Percentiles rank a stretch among this genome's conserved stretches.
Conservation (phyloP, 1,140 invertebrate species). For the Anthonomus grandis region DNA sequence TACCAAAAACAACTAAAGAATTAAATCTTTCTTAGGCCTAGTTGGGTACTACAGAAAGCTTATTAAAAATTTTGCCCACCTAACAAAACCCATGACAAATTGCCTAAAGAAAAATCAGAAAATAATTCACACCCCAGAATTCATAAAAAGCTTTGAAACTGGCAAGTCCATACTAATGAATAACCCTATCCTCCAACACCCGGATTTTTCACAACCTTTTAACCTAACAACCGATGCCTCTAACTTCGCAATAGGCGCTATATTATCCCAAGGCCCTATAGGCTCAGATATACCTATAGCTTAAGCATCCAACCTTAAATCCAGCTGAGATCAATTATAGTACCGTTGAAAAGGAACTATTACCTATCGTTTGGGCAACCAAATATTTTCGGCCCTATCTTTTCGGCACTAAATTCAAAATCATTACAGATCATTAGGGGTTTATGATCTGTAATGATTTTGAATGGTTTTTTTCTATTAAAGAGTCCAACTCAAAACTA, state of each 20-base stretch:
- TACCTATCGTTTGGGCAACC: constrained; percentile 31
- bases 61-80: constrained; percentile 34
- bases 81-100: constrained; percentile 14
- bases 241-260: constrained; percentile 5
- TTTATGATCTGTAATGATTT: no score
- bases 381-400: constrained; percentile 31
- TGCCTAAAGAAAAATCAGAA: constrained; percentile 16
- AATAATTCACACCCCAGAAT: constrained; percentile 6
- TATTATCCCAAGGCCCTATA: constrained; percentile 27
- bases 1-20: constrained; percentile 36
- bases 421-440: constrained; percentile 10
- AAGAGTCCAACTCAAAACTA: no score
- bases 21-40: constrained; percentile 35
- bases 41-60: constrained; percentile 32
- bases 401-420: constrained; percentile 38
- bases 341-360: constrained; percentile 19
- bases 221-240: background rate
- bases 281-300: constrained; percentile 15
- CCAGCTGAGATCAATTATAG: constrained; percentile 10
- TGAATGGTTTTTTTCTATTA: no score
- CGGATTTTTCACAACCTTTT: constrained; percentile 7
- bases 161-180: constrained; percentile 18
- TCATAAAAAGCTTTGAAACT: constrained; percentile 4
- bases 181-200: constrained; percentile 10
- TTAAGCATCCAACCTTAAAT: constrained; percentile 18